Percentiles rank a stretch among this genome's conserved stretches.
Conservation (phyloP, 2,797 vertebrate species). For the Pipistrellus nathusii region DNA sequence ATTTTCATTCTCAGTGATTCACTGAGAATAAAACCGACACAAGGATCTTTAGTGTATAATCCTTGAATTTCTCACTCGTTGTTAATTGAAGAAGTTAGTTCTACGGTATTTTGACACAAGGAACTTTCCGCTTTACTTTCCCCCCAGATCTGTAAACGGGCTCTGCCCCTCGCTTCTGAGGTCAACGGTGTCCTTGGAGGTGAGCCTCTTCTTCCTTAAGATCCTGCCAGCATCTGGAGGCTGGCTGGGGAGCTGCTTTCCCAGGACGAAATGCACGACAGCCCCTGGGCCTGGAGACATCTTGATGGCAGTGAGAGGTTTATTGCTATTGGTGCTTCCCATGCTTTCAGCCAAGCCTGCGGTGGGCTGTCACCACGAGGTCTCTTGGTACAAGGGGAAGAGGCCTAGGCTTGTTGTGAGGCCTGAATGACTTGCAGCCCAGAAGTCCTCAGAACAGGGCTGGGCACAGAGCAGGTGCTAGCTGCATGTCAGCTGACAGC, state of each 20-base stretch:
- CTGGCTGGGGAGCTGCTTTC: background rate
- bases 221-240: background rate
- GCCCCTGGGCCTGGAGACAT: background rate
- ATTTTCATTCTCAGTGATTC: no score
- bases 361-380: no score
- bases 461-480: background rate
- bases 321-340: background rate
- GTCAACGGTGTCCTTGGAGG: rapidly evolving
- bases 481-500: background rate
- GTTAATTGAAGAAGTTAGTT: background rate
- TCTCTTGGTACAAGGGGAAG: background rate
- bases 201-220: no score
- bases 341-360: no score
- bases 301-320: background rate
- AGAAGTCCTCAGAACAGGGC: background rate
- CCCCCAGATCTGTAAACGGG: background rate
- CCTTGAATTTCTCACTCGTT: no score
- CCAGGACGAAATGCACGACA: no score
- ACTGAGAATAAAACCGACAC: no score
- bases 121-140: background rate
- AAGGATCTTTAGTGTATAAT: no score
- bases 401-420: background rate
- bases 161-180: background rate
- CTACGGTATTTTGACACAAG: background rate
- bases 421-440: background rate